phyloP scores from a whole-genome alignment of 2,797 vertebrate species.

The Ctenosaura bakeri region DNA sequence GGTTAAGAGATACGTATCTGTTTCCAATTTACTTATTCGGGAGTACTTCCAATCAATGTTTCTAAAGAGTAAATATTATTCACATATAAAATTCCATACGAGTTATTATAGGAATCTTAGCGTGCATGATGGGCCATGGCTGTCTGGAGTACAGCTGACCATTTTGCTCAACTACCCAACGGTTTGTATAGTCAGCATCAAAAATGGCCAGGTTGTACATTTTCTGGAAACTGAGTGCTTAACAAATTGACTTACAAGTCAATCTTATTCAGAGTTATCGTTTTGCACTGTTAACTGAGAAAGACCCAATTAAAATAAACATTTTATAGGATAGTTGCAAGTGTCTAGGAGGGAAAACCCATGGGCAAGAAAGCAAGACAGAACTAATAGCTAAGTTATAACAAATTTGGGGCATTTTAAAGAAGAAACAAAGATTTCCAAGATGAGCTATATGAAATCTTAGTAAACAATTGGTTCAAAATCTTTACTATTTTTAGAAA shows the following conservation, averaged over 20 bases:
- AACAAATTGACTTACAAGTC: constrained; percentile 68
- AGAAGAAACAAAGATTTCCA: constrained; percentile 26
- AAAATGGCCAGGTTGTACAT: constrained; percentile 61
- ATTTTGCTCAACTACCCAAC: neutral
- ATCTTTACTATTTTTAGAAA: neutral
- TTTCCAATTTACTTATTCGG: constrained; percentile 71
- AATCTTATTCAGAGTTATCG: constrained; percentile 47
- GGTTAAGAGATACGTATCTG: constrained; percentile 60
- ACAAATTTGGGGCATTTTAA: neutral
- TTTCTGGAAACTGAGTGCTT: constrained; percentile 69
- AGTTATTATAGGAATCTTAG: neutral
- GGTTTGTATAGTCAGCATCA: constrained; percentile 42
- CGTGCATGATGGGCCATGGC: neutral
- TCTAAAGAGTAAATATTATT: neutral
- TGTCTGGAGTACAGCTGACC: neutral
- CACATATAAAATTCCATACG: neutral
- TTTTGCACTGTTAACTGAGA: neutral
- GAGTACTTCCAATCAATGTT: constrained; percentile 59
- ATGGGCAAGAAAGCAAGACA: neutral
- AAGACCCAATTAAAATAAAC: fast-evolving
- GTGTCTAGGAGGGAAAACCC: constrained; percentile 2
- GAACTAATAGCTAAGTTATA: neutral
- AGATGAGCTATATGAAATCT: constrained; percentile 50
- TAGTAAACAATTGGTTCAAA: neutral
- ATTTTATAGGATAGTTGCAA: neutral